Evolutionary conservation across 2,113 vertebrate species (phyloP).

Genomic region (Recurvirostra avosetta): DNA sequence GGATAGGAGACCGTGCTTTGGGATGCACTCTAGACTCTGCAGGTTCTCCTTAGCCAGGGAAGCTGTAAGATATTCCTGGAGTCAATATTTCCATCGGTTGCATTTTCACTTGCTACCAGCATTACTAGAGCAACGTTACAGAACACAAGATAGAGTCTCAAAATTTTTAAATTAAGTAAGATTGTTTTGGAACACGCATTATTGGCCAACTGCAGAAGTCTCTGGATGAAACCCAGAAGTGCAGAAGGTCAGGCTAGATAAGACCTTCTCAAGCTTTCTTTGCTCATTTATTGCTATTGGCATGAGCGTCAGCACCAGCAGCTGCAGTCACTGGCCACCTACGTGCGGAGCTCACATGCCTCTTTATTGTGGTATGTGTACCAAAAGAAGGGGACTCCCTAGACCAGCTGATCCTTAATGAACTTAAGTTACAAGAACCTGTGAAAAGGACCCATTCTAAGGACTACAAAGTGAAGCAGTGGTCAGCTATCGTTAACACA

Average conservation of each 20-base stretch:
- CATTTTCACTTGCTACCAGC: background rate
- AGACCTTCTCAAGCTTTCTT: constrained; percentile 26
- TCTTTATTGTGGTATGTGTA: background rate
- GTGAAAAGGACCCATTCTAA: background rate
- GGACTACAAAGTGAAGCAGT: background rate
- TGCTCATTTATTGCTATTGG: constrained; percentile 43
- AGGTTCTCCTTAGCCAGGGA: background rate
- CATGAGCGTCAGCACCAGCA: background rate
- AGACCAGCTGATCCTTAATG: background rate
- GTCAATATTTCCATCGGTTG: background rate
- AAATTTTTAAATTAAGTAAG: background rate
- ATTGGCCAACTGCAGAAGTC: background rate
- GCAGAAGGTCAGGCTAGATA: constrained; percentile 39
- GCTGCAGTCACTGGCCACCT: constrained; percentile 2
- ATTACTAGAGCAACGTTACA: background rate
- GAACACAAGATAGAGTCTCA: background rate
- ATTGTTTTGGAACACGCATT: background rate
- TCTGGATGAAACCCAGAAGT: constrained; percentile 12
- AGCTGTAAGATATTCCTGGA: background rate
- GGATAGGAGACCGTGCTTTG: background rate
- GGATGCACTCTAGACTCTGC: background rate
- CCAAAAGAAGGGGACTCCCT: background rate
- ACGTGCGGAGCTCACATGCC: background rate
- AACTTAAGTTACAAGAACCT: background rate
- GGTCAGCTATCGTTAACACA: background rate